Conservation (phyloP, 2,113 vertebrate species). For the Actinemys pallida region DNA sequence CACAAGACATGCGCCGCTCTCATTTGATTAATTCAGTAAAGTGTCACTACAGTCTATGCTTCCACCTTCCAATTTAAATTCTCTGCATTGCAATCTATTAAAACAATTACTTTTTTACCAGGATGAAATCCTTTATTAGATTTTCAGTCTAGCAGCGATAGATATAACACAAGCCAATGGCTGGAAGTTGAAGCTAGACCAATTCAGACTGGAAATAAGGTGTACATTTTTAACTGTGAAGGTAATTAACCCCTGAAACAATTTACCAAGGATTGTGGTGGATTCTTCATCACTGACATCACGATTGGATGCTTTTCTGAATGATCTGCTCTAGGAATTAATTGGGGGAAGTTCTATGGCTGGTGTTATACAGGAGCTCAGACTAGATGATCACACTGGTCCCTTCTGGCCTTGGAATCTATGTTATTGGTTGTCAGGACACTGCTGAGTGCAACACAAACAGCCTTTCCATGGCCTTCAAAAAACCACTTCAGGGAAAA, state of each 20-base stretch:
- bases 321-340: neutral
- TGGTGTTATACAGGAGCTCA: neutral
- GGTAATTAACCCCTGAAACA: neutral
- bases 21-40: neutral
- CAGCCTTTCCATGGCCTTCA: neutral
- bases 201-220: neutral
- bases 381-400: neutral
- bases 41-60: neutral
- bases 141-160: neutral
- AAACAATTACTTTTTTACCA: neutral
- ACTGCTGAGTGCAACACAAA: neutral
- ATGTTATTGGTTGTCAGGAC: neutral
- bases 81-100: neutral
- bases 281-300: neutral
- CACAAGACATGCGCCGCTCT: rapidly evolving
- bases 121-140: neutral
- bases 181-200: neutral
- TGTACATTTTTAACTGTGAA: neutral
- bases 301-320: neutral
- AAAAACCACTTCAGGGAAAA: neutral
- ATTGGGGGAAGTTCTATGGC: neutral
- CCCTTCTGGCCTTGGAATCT: neutral
- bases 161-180: neutral
- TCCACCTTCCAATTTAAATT: neutral
- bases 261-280: neutral